phyloP scores from a whole-genome alignment of 2,888 invertebrate genomes.

The Lacanobia wlatinum region DNA sequence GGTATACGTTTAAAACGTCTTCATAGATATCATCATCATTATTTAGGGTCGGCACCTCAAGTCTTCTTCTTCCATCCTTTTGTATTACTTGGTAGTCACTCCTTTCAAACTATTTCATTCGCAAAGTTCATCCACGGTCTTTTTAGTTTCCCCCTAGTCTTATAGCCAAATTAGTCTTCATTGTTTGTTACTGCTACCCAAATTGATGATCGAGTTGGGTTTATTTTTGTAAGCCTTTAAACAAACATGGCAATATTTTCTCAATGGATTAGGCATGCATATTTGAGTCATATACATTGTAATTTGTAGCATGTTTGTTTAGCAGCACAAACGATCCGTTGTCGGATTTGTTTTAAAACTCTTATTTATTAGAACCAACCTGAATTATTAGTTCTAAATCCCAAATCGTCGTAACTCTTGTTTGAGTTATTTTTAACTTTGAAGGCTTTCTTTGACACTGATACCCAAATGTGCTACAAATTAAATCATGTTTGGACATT shows the following conservation, averaged over 20 bases:
- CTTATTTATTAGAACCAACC: constrained; percentile 30
- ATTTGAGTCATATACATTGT: constrained; percentile 20
- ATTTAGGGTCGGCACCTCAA: not conserved
- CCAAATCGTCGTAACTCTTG: constrained; percentile 17
- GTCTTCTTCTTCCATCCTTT: not conserved
- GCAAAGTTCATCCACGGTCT: not conserved
- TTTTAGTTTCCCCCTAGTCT: not conserved
- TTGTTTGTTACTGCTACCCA: not conserved
- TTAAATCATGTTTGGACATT: not conserved
- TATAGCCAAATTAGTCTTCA: not conserved
- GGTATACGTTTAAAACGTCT: not conserved
- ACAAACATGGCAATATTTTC: constrained; percentile 25
- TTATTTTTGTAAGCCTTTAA: not conserved
- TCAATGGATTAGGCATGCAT: constrained; percentile 6
- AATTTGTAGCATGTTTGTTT: constrained; percentile 30
- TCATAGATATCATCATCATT: too few species aligned
- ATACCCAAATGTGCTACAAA: not conserved
- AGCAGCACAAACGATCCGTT: constrained; percentile 26
- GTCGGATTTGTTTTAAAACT: constrained; percentile 33
- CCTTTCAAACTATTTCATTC: not conserved
- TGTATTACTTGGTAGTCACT: not conserved
- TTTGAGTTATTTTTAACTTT: constrained; percentile 19
- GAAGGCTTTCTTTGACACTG: not conserved
- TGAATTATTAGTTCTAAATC: constrained; percentile 36
- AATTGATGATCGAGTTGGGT: not conserved